phyloP scores from a whole-genome alignment of 2,113 vertebrate genomes.

The Coptodon rendalli region DNA sequence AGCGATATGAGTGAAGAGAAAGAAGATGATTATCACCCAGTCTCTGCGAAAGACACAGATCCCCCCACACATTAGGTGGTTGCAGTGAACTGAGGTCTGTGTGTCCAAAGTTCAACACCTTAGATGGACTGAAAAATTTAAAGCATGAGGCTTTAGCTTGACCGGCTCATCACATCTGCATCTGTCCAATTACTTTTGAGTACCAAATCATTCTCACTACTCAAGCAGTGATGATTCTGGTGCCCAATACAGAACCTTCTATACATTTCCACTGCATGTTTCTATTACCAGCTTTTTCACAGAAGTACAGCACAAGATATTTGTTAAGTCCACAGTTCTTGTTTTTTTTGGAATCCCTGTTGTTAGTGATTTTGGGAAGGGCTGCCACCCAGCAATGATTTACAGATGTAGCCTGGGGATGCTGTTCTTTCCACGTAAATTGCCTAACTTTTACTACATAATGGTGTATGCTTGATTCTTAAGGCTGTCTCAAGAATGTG shows the following conservation, averaged over 20 bases:
- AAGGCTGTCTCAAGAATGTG: neutral
- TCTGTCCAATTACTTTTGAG: neutral
- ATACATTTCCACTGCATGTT: neutral
- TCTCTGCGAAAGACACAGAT: neutral
- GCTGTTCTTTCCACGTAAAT: neutral
- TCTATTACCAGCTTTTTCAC: neutral
- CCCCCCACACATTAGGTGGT: neutral
- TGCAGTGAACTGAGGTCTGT: neutral
- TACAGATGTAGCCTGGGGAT: neutral
- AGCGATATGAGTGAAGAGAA: neutral
- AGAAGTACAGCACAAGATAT: neutral
- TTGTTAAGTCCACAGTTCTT: accelerated
- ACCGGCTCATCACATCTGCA: neutral
- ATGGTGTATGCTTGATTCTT: neutral
- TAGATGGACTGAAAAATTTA: neutral
- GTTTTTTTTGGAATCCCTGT: accelerated
- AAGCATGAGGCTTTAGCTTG: neutral
- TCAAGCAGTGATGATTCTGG: neutral
- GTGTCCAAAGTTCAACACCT: neutral
- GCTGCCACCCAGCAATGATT: neutral
- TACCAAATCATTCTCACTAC: neutral
- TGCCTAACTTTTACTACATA: neutral
- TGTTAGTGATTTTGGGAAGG: neutral
- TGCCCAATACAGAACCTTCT: neutral
- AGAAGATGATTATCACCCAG: neutral